Conservation (phyloP, 1,140 invertebrate species). For the Anoplolepis gracilipes region DNA sequence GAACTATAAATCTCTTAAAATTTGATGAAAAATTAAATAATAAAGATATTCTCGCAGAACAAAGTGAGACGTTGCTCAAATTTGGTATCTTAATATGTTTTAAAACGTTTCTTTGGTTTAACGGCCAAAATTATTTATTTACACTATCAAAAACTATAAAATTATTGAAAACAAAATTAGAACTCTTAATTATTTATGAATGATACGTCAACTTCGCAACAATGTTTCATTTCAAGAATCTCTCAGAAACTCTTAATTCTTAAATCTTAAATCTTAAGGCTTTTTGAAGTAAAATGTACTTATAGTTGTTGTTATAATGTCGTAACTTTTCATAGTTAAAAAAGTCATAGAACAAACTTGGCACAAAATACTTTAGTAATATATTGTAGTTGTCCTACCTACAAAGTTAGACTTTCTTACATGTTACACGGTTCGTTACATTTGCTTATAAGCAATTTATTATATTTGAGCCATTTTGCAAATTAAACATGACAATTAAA, state of each 20-base stretch:
- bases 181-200: no score
- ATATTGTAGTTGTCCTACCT: neutral
- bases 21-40: no score
- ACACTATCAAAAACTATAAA: no score
- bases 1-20: no score
- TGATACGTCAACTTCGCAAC: no score
- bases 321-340: neutral
- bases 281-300: neutral
- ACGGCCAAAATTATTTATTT: no score
- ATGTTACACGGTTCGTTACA: neutral
- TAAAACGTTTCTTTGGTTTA: no score
- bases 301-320: neutral
- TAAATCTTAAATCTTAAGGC: no score
- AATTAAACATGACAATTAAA: constrained; percentile 17
- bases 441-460: neutral
- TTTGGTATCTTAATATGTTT: no score
- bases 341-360: neutral
- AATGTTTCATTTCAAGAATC: neutral
- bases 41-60: no score
- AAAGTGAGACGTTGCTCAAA: no score
- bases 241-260: neutral
- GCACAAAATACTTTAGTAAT: neutral
- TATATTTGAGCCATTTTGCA: neutral
- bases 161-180: no score
- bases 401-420: neutral